Percentiles rank a stretch among this genome's conserved stretches.
phyloP scores from a whole-genome alignment of 2,113 vertebrate species.

The Misgurnus anguillicaudatus region DNA sequence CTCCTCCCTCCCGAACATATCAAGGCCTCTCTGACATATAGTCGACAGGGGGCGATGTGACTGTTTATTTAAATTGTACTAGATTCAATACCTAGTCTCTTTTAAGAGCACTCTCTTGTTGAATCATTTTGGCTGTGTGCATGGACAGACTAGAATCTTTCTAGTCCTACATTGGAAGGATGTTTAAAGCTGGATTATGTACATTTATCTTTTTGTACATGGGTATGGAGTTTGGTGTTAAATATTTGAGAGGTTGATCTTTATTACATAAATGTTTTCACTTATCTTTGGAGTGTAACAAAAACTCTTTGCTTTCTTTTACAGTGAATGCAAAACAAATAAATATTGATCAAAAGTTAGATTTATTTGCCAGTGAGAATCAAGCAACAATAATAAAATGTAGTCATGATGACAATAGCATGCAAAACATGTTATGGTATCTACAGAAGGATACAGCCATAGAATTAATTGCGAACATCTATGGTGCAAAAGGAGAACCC shows the following conservation, averaged over 20 bases:
- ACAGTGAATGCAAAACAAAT: slow-evolving; percentile 48
- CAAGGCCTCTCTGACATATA: neutral
- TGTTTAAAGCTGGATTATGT: slow-evolving; percentile 8
- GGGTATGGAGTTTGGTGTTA: neutral
- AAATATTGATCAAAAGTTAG: slow-evolving; percentile 49
- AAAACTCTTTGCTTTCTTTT: neutral
- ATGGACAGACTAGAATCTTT: neutral
- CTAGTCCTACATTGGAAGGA: slow-evolving; percentile 1
- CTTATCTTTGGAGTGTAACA: neutral
- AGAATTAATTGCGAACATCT: slow-evolving; percentile 57
- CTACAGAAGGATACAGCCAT: slow-evolving; percentile 55
- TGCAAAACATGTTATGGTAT: slow-evolving; percentile 56
- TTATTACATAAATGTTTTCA: neutral
- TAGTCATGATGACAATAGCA: slow-evolving; percentile 48
- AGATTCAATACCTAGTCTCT: neutral
- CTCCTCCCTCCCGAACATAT: neutral
- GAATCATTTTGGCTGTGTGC: neutral
- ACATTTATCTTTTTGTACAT: slow-evolving; percentile 20
- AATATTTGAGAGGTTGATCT: too few relatives aligned
- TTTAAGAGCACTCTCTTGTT: neutral
- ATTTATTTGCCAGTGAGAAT: slow-evolving; percentile 29
- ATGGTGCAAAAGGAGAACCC: neutral
- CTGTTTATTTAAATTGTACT: neutral
- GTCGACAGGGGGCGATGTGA: slow-evolving; percentile 19
- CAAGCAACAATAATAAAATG: slow-evolving; percentile 46